These are phyloP conservation scores for Meandrina meandrites DNA, from an alignment of 92 coral and sea anemone genomes.

Conservation along the genomic window DNA sequence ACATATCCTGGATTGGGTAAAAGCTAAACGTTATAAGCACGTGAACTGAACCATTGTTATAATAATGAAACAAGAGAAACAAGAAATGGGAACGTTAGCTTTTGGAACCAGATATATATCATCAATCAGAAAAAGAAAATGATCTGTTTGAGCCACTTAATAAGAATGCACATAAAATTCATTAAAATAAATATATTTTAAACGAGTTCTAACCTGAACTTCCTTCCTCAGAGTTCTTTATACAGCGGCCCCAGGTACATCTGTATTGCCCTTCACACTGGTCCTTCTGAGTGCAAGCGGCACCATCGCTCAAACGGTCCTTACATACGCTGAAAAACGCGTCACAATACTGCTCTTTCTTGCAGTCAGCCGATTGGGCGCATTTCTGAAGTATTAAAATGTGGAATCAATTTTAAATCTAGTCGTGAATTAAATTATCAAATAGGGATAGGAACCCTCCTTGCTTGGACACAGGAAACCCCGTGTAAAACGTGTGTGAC, in stretches of 20 bases:
- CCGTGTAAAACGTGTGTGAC: neutral
- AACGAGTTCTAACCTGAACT: conserved; percentile 59
- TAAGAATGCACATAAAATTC: too few species aligned
- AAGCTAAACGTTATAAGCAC: too few species aligned
- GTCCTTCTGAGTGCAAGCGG: conserved; percentile 71
- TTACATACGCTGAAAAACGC: conserved; percentile 64
- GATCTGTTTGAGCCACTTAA: too few species aligned
- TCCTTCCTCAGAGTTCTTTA: conserved; percentile 58
- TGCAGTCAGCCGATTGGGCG: conserved; percentile 49
- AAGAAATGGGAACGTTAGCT: too few species aligned
- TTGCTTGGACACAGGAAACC: too few species aligned
- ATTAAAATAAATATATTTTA: too few species aligned
- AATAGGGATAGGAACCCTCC: neutral
- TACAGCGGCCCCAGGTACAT: conserved; percentile 89
- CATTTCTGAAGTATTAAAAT: conserved; percentile 50
- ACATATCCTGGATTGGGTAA: too few species aligned
- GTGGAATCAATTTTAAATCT: neutral
- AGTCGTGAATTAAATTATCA: neutral
- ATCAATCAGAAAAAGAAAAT: too few species aligned
- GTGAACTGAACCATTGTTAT: too few species aligned
- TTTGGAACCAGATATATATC: too few species aligned
- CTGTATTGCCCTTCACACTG: conserved; percentile 62
- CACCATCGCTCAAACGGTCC: conserved; percentile 60
- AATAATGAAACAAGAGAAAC: too few species aligned
- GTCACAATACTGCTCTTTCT: conserved; percentile 62